Conservation (phyloP, 2,797 vertebrate species). For the Polyboroides typus region DNA sequence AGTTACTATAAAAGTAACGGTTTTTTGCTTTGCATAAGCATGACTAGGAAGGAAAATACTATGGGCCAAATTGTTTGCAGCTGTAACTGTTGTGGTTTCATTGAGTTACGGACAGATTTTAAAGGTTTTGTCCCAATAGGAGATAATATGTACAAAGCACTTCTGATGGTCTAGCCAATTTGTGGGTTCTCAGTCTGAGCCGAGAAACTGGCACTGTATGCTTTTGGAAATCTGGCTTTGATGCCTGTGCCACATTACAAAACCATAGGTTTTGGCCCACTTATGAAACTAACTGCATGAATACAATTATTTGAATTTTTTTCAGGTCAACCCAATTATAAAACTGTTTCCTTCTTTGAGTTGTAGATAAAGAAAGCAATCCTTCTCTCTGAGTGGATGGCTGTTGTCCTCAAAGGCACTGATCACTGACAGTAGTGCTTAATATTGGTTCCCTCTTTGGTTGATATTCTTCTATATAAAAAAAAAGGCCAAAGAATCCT, state of each 20-base stretch:
- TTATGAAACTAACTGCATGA: background rate
- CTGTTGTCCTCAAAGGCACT: background rate
- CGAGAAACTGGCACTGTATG: background rate
- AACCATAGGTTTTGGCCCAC: background rate
- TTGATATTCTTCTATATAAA: background rate
- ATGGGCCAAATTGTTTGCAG: conserved; percentile 26
- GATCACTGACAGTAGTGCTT: background rate
- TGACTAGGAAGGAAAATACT: background rate
- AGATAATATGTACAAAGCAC: background rate
- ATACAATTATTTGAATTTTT: background rate
- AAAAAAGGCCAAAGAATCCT: background rate
- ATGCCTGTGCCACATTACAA: background rate
- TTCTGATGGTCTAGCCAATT: background rate
- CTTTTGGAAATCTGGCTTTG: background rate
- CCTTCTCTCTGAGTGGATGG: background rate
- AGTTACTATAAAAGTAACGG: background rate
- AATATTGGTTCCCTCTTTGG: background rate
- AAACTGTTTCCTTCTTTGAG: background rate
- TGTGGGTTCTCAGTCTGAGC: background rate
- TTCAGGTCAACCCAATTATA: background rate
- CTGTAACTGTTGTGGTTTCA: conserved; percentile 33
- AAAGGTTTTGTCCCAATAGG: background rate
- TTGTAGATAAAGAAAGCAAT: background rate
- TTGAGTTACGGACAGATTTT: background rate
- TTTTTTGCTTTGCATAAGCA: background rate